Conservation (phyloP, 2,888 invertebrate genomes). For the Carterocephalus palaemon region DNA sequence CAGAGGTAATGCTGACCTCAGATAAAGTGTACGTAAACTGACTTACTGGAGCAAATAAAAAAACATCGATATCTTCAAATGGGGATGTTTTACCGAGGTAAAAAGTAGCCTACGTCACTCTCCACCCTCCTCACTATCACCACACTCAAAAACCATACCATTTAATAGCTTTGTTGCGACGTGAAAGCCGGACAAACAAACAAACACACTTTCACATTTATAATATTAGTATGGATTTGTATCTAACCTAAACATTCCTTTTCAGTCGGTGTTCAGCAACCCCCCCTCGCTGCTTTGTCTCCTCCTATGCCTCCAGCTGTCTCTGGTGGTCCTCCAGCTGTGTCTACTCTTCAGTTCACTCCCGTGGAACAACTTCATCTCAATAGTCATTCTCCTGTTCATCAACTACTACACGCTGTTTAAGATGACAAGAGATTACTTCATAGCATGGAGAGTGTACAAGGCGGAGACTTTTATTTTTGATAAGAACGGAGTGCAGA, state of each 20-base stretch:
- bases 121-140: too few relatives aligned
- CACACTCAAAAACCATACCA: too few relatives aligned
- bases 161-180: too few relatives aligned
- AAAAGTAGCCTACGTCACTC: too few relatives aligned
- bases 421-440: constrained; percentile 91
- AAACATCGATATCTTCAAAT: too few relatives aligned
- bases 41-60: too few relatives aligned
- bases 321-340: constrained; percentile 87
- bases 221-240: too few relatives aligned
- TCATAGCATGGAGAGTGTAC: constrained; percentile 91
- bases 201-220: too few relatives aligned
- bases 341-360: constrained; percentile 86
- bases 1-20: too few relatives aligned
- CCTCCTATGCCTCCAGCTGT: constrained; percentile 84
- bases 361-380: constrained; percentile 95
- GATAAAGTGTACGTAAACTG: too few relatives aligned
- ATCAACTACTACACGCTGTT: constrained; percentile 96
- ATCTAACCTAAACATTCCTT: constrained; percentile 1
- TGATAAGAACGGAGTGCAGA: constrained; percentile 65
- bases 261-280: constrained; percentile 91
- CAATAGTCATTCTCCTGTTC: constrained; percentile 90
- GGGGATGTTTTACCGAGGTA: too few relatives aligned
- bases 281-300: constrained; percentile 88
- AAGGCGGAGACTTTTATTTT: constrained; percentile 84
- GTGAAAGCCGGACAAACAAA: too few relatives aligned